Conservation (phyloP, 2,797 vertebrate genomes). For the Martes flavigula region DNA sequence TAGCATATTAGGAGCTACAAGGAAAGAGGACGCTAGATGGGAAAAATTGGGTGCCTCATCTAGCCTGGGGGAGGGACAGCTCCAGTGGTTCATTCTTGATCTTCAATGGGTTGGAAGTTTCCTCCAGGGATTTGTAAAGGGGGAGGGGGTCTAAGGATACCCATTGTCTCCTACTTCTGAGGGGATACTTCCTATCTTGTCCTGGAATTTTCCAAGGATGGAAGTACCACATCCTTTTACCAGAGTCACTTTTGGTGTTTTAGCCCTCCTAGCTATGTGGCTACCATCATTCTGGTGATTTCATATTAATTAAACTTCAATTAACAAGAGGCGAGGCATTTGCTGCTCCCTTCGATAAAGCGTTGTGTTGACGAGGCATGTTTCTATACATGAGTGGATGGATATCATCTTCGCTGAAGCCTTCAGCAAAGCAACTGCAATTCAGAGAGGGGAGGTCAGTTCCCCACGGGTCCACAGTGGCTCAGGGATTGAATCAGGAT, state of each 20-base stretch:
- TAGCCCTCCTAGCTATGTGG: background rate
- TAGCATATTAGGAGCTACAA: background rate
- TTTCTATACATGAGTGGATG: background rate
- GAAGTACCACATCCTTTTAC: background rate
- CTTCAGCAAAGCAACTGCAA: background rate
- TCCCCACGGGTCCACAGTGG: background rate
- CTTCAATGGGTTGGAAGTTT: background rate
- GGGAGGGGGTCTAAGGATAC: background rate
- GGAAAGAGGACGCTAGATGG: background rate
- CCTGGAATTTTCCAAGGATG: background rate
- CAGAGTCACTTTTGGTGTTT: background rate
- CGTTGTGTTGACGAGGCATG: background rate
- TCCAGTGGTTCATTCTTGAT: background rate
- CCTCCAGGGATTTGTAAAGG: background rate
- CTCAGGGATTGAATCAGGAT: background rate
- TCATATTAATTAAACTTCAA: background rate
- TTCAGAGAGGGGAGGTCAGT: background rate
- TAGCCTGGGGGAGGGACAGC: background rate
- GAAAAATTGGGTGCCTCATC: background rate
- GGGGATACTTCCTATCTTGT: background rate
- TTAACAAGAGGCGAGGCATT: background rate
- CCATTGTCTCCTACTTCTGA: background rate
- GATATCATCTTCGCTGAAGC: background rate
- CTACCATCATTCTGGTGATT: background rate
- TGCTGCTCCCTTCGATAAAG: background rate